Conservation (phyloP, 2,888 invertebrate species). For the Thysanoteuthis rhombus region DNA sequence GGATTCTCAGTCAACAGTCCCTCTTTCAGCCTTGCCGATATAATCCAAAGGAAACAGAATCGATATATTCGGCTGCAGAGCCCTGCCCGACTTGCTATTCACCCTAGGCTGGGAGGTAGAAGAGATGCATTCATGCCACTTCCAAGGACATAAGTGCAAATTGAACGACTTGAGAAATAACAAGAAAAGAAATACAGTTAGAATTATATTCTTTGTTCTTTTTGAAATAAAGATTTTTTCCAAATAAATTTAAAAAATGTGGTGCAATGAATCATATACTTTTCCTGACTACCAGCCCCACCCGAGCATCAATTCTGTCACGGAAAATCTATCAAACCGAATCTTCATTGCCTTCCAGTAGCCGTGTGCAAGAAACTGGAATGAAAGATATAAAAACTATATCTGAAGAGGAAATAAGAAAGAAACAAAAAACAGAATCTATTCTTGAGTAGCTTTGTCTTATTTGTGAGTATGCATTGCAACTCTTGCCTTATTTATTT, state of each 20-base stretch:
- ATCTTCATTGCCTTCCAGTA: neutral
- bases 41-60: too few species aligned
- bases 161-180: too few species aligned
- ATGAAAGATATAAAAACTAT: neutral
- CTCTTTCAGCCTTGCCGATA: too few species aligned
- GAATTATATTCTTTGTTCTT: neutral
- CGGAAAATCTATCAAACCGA: neutral
- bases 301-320: neutral
- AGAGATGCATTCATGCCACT: too few species aligned
- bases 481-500: neutral
- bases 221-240: neutral
- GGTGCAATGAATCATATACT: neutral
- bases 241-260: neutral
- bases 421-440: neutral
- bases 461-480: neutral
- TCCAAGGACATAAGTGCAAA: too few species aligned
- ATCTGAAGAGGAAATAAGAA: neutral
- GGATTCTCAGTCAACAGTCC: too few species aligned
- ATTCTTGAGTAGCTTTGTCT: neutral
- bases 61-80: too few species aligned
- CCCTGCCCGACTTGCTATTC: too few species aligned
- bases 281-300: neutral
- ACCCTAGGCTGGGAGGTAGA: too few species aligned
- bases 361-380: neutral
- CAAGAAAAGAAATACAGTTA: too few species aligned